A percentile compares a stretch with the other conserved stretches of the same genome.
Conservation (phyloP, 2,113 vertebrate species). For the Amazona guildingii region DNA sequence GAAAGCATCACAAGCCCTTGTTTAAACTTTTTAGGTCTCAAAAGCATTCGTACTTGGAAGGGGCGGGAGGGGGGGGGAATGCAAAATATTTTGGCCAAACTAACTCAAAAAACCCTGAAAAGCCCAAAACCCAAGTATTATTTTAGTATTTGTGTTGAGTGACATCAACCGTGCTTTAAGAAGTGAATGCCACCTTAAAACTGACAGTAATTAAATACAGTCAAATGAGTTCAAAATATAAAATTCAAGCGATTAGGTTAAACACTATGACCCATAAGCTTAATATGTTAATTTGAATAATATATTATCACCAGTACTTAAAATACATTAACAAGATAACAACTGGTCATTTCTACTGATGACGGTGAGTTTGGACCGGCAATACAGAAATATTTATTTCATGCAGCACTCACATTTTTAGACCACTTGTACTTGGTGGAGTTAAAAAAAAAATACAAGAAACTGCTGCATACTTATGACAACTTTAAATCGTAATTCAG, state of each 20-base stretch:
- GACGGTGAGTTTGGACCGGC: background rate
- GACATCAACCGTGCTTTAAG: background rate
- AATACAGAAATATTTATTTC: background rate
- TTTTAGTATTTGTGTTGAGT: background rate
- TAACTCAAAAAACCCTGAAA: background rate
- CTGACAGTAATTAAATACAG: background rate
- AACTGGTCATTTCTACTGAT: background rate
- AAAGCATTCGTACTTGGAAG: background rate
- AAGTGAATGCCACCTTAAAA: background rate
- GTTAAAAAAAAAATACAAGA: background rate
- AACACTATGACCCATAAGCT: background rate
- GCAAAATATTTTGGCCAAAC: background rate
- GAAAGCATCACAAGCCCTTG: background rate
- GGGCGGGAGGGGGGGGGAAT: accelerated
- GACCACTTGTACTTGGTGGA: background rate
- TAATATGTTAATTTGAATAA: background rate
- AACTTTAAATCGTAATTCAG: background rate
- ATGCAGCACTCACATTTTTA: background rate
- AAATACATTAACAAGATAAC: background rate
- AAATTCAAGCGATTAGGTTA: background rate
- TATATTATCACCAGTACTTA: background rate
- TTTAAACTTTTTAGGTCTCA: background rate
- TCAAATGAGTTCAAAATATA: background rate
- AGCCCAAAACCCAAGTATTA: background rate
- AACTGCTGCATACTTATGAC: background rate